Conservation (phyloP, 1,140 invertebrate genomes). For the Metaphire vulgaris region DNA sequence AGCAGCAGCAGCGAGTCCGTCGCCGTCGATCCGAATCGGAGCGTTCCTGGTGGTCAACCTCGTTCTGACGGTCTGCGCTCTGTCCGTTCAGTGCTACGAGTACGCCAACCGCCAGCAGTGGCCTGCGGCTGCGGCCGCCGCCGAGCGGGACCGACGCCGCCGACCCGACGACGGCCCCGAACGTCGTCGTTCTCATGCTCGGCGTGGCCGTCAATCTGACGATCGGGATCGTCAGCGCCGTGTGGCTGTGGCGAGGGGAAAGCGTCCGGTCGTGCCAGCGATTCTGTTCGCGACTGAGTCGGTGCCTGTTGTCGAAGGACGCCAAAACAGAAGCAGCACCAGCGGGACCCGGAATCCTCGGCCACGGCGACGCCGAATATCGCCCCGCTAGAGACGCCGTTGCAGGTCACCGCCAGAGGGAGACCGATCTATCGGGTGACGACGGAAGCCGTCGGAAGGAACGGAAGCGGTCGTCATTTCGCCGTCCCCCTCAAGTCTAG, state of each 20-base stretch:
- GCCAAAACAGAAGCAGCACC: background rate
- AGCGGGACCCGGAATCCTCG: background rate
- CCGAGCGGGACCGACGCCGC: too few relatives aligned
- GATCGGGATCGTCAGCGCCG: conserved; percentile 87
- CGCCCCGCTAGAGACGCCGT: background rate
- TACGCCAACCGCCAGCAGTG: conserved; percentile 58
- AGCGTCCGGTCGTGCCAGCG: conserved; percentile 85
- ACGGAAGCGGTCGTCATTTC: background rate
- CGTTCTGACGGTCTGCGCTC: conserved; percentile 56
- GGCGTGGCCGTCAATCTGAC: conserved; percentile 93
- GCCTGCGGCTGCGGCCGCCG: conserved; percentile 31
- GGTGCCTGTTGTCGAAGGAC: background rate
- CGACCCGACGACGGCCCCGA: too few relatives aligned
- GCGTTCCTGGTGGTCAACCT: conserved; percentile 57
- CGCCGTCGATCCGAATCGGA: conserved; percentile 54
- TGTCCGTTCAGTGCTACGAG: conserved; percentile 59
- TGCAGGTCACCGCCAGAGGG: too few relatives aligned
- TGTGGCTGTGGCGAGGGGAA: conserved; percentile 95
- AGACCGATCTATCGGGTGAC: background rate
- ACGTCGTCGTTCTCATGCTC: conserved; percentile 67
- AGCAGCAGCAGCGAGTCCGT: conserved; percentile 34
- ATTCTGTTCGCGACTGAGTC: conserved; percentile 56
- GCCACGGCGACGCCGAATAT: background rate
- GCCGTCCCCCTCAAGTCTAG: background rate
- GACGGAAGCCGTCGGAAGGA: background rate